Evolutionary conservation across 2,113 vertebrate genomes (phyloP).

Genomic region (Aplodontia rufa): DNA sequence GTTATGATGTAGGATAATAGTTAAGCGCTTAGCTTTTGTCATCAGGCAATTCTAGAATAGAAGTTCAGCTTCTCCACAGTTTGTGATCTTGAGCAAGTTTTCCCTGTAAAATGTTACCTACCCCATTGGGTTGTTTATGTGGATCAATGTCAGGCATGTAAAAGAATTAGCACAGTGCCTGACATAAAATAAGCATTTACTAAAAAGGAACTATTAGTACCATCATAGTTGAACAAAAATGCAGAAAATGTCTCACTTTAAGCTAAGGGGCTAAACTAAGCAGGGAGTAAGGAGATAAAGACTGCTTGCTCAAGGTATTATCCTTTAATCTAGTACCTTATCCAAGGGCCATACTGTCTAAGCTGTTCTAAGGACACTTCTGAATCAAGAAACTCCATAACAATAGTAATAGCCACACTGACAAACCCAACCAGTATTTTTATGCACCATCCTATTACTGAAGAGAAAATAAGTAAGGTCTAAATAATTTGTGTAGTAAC

Average conservation of each 20-base stretch:
- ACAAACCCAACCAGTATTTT: not conserved
- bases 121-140: not conserved
- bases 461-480: not conserved
- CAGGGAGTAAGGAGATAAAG: not conserved
- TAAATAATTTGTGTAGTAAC: not conserved
- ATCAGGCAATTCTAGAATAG: not conserved
- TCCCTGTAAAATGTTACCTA: slow-evolving; percentile 25
- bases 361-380: not conserved
- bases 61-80: not conserved
- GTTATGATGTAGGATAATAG: not conserved
- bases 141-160: not conserved
- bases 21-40: slow-evolving; percentile 13
- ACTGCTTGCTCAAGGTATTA: not conserved
- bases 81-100: not conserved
- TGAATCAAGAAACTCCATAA: not conserved
- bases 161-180: not conserved
- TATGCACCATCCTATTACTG: not conserved
- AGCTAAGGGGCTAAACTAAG: not conserved
- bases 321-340: not conserved
- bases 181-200: not conserved
- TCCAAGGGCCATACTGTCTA: not conserved
- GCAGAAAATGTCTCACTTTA: not conserved
- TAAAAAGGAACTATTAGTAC: not conserved
- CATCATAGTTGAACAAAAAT: not conserved
- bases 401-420: not conserved